Base-by-base conservation (phyloP, 2,888 invertebrate species). In the Muscina levida region DNA sequence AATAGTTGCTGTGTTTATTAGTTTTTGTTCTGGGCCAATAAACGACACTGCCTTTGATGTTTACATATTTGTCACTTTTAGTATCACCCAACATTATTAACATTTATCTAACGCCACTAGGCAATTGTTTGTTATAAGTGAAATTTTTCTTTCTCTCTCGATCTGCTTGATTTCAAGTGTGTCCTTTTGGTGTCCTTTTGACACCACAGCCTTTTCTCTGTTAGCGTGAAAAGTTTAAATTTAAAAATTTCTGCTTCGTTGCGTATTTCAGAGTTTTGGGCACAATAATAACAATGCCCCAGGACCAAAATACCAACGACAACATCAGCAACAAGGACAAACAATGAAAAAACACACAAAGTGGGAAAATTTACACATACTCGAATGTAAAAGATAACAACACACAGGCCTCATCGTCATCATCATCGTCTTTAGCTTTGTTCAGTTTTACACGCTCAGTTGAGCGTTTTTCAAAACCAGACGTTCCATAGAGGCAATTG, bases 201-300 rank as follows among this genome's bases (percentile, higher is more conserved):
- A 22, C 15, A 42, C 46, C 46, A 31, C 31, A 31, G 31, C 31
- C 81, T 75, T 44, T 44, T 24, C 53, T 72, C n/a, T 53, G 62
- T 53, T 65, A 31, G 72, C 75, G 56, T 76, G 42, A 19, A 37
- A 19, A 62, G 56, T 77, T 77, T 62, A 51, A 77, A 72, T 81
- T 81, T 72, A 77, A 77, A 81, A 81, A 81, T 88, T 87, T 88
- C 85, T 87, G 86, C 87, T 84, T 86, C 84, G 86, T 74, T 87
- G 87, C 78, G 77, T 84, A 77, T 84, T 82, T 83, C 81, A 74
- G 79, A 83, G 85, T 85, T 80, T 75, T 77, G 72, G 84, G 83
- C 83, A 82, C 82, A 79, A 85, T 84, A 85, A 77, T 84, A 85
- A 85, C 85, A 79, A 84, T 56, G 57, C 70, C 65, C 59, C 70